Base-by-base conservation (phyloP, 2,888 invertebrate genomes). In the Caenorhabditis sinica region DNA sequence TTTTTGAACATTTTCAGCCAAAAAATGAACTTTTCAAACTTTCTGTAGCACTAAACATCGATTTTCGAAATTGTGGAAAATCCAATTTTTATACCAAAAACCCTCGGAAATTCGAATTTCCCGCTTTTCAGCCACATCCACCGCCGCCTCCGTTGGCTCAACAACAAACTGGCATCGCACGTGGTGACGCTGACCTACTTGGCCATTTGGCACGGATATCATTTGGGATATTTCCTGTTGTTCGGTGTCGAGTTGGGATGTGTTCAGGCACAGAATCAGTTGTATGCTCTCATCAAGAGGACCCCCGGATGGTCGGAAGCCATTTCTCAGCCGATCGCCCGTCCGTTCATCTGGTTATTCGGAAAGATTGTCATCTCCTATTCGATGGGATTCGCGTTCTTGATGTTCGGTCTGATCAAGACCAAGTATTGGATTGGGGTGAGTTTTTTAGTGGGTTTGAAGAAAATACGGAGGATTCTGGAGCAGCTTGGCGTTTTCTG, bases 151-250 rank as follows among this genome's bases (percentile, higher is more conserved):
- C 96, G 96, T 93, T 98, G 97, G 93, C 94, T 98, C 65, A 96
- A 96, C 63, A 96, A 96, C 93, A 95, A 96, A 25, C 94, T 94
- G 65, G 86, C 95, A 88, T 97, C 97, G 86, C 98, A 98, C 93
- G 94, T 95, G 0, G 94, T 95, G 0, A 96, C 97, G 0, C 94
- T 99, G 53, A 77, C 95, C 0, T 98, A 97, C 93, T 95, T 99
- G 51, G 97, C 98, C 0, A 92, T 97, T 0, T 98, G 98, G 98
- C 98, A 98, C 93, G 98, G 98, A 15, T 95, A 96, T 72, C 96
- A 97, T 93, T 95, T 96, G 13, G 98, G 98, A 0, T 99, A 99
- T 93, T 98, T 97, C 93, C 94, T 96, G 91, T 96, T 96, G 61
- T 98, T 98, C 94, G 95, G 96, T 79, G 95, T 97, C 93, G 98